Evolutionary conservation across 2,888 invertebrate species (phyloP), one percentile per base, ranked within the genome.

Genomic region (Exephanes ischioxanthus): DNA sequence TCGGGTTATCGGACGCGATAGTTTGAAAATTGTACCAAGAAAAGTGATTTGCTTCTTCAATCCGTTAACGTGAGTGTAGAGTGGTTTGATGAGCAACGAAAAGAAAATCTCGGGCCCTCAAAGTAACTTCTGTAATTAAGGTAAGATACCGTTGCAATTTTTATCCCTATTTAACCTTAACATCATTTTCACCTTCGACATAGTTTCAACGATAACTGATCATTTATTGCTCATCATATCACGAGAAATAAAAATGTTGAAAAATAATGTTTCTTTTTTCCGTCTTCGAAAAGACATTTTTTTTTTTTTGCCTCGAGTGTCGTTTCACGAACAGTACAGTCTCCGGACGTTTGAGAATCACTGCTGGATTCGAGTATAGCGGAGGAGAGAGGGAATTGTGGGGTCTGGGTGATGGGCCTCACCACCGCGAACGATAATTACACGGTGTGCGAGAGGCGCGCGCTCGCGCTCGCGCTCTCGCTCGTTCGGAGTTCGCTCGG

Each of bases 401-500:
- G 86, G 86, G 78, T 79, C 91, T 91, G 90, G 72, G 61, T 70
- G 67, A 78, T 72, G 76, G 86, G 85, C 85, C 84, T 81, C 83
- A 86, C 88, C 92, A 91, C 91, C 89, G 90, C 92, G 93, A 91
- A 92, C 92, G 93, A 94, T 94, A 94, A 94, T 94, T 94, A 94
- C 93, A 94, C 92, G 93, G 92, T 93, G 92, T 93, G 91, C 92
- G 92, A 91, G 91, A 91, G 92, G 91, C 92, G 92, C 91, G 92
- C 92, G 91, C 91, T 91, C 91, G 91, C 91, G 90, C 90, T 91
- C 82, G 85, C 88, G 87, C 88, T 84, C 55, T 79, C 85, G 80
- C 79, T 79, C 70, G 37, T 45, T 70, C 33, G 55, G 67, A 78
- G 77, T 67, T 79, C 76, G 70, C 73, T 72, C 71, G 41, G 82